Conservation (phyloP, 2,113 vertebrate genomes). For the Rhinolophus sinicus region DNA sequence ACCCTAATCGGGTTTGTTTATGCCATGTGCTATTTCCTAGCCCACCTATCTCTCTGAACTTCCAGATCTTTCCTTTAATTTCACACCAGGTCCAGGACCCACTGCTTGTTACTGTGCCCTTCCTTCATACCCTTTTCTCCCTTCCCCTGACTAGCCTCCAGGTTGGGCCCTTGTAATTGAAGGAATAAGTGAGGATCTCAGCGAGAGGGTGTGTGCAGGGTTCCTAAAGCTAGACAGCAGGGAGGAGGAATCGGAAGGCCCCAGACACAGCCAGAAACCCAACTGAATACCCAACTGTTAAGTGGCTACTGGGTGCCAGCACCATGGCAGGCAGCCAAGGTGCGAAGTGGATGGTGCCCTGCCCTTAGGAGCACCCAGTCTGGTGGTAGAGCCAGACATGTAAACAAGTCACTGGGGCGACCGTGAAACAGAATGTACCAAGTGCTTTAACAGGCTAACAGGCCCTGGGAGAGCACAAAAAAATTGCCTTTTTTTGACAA, state of each 20-base stretch:
- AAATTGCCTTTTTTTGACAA: neutral
- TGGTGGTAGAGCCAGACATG: neutral
- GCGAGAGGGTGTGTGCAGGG: neutral
- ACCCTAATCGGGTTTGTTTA: neutral
- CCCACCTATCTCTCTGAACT: neutral
- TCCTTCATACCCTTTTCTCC: neutral
- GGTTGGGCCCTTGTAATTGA: neutral
- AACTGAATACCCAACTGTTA: neutral
- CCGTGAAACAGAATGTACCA: neutral
- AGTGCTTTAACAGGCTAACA: slow-evolving; percentile 18
- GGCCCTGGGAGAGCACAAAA: neutral
- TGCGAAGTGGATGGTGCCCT: slow-evolving; percentile 17
- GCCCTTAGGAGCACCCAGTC: slow-evolving; percentile 17
- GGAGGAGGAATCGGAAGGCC: neutral
- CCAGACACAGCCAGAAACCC: neutral
- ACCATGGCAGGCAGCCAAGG: neutral
- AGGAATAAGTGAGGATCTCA: slow-evolving; percentile 10
- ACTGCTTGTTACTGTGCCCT: neutral
- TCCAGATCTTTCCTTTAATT: slow-evolving; percentile 15
- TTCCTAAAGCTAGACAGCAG: neutral
- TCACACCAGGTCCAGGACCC: neutral
- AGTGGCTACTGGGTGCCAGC: neutral
- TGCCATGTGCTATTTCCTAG: neutral
- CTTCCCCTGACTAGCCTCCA: neutral
- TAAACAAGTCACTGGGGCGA: slow-evolving; percentile 38